phyloP scores from a whole-genome alignment of 2,113 vertebrate genomes.

The Todiramphus saurophagus region DNA sequence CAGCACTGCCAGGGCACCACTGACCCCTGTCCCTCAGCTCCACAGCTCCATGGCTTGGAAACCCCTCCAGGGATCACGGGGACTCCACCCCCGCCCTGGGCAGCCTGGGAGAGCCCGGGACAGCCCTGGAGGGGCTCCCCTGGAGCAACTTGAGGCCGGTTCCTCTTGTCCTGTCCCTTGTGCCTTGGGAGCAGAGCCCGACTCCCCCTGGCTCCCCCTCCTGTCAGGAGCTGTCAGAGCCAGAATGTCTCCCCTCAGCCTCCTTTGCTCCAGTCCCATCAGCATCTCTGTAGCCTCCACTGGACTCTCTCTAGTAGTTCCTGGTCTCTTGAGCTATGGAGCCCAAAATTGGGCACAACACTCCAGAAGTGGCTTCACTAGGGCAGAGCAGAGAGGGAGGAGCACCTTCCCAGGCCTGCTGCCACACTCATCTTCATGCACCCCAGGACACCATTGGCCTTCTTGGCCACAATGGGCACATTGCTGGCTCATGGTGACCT shows the following conservation, averaged over 20 bases:
- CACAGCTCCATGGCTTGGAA: not conserved
- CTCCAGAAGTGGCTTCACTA: not conserved
- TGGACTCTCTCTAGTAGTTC: not conserved
- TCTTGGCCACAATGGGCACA: not conserved
- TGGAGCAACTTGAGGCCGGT: not conserved
- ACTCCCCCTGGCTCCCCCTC: not conserved
- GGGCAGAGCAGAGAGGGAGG: not conserved
- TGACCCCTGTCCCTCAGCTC: not conserved
- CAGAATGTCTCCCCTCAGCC: not conserved
- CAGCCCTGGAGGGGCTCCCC: not conserved
- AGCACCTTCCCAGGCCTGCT: not conserved
- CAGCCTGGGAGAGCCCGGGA: not conserved
- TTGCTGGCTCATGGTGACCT: not conserved
- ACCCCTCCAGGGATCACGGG: not conserved
- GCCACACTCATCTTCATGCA: not conserved
- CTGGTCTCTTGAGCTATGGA: not conserved
- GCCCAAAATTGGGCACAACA: not conserved
- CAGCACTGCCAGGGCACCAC: slow-evolving; percentile 76
- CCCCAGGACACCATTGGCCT: not conserved
- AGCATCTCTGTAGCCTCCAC: not conserved
- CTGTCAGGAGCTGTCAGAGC: not conserved
- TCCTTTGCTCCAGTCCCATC: not conserved
- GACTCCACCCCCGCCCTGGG: not conserved
- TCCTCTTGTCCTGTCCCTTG: not conserved
- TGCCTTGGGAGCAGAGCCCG: not conserved